Base-by-base conservation (phyloP, 2,888 invertebrate genomes). In the Creontiades dilutus region DNA sequence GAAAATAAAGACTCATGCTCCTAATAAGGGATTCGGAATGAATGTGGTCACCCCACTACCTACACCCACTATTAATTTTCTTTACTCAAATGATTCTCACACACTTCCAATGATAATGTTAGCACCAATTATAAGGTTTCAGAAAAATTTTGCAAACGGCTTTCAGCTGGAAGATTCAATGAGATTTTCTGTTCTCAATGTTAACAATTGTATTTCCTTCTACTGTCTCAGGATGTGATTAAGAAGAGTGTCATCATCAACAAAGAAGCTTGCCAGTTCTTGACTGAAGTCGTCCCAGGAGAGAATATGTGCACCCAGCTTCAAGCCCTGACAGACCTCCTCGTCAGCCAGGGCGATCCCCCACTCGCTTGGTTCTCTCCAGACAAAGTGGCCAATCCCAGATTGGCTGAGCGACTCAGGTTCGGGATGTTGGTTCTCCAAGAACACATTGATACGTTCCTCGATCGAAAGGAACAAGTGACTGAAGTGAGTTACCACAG, bases 371-470 rank as follows among this genome's bases (percentile, higher is more conserved):
- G 98, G 96, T 97, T 95, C 92, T 96, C 96, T 90, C 94, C 97
- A 0, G 95, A 96, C 27, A 95, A 96, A 12, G 95, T 97, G 37
- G 95, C 95, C 80, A 96, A 97, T 90, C 94, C 94, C 92, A 94
- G 96, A 89, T 94, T 98, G 12, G 95, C 96, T 9, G 98, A 99
- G 93, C 95, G 96, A 2, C 95, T 99, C 88, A 95, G 97, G 86
- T 98, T 97, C 93, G 97, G 97, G 91, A 96, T 98, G 92, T 94
- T 99, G 61, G 98, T 99, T 93, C 96, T 99, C 91, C 97, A 98
- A 92, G 99, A 99, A 93, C 99, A 99, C 93, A 95, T 98, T 92
- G 99, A 99, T 93, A 99, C 98, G 0, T 98, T 98, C 93, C 96
- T 98, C 92, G 98, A 99, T 93, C 95, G 97, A 90, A 96, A 97